Base-by-base conservation (phyloP, 2,113 vertebrate species). In the Phasianus colchicus region DNA sequence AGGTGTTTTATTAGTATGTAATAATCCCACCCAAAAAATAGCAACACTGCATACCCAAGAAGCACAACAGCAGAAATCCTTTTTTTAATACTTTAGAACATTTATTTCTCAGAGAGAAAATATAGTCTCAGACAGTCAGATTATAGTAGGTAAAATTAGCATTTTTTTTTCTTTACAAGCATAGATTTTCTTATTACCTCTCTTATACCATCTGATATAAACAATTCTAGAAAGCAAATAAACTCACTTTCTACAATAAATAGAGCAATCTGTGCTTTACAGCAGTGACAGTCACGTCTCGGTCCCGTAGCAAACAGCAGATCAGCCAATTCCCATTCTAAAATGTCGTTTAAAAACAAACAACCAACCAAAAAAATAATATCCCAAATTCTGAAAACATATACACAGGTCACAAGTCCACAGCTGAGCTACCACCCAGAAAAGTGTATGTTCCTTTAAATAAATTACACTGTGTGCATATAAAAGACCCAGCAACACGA, bases 71-170 rank as follows among this genome's bases (percentile, higher is more conserved):
- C 2, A 85, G 55, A 38, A 94, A 45, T 78, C 90, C 27, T 30
- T 11, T 61, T 66, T 66, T 83, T 92, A 89, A 88, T 96, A 96
- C 97, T 97, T 98, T 98, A 98, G 97, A 98, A 98, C 98, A 98
- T 99, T 99, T 98, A 98, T 99, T 99, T 98, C 98, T 98, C 98
- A 96, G 98, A 98, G 97, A 98, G 98, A 98, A 99, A 99, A 99
- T 98, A 99, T 97, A 98, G 97, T 96, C 98, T 98, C 97, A 98
- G 98, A 99, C 97, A 98, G 96, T 97, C 98, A 98, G 98, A 97
- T 98, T 98, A 98, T 98, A 98, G 98, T 98, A 98, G 98, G 97
- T 98, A 98, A 99, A 99, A 99, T 98, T 98, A 98, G 98, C 98
- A 96, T 95, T 97, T 97, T 97, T 97, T 97, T 92, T 98, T 98